These are phyloP conservation scores for Malachius bipustulatus DNA, from an alignment of 2,888 invertebrate species.

Conservation along the genomic window DNA sequence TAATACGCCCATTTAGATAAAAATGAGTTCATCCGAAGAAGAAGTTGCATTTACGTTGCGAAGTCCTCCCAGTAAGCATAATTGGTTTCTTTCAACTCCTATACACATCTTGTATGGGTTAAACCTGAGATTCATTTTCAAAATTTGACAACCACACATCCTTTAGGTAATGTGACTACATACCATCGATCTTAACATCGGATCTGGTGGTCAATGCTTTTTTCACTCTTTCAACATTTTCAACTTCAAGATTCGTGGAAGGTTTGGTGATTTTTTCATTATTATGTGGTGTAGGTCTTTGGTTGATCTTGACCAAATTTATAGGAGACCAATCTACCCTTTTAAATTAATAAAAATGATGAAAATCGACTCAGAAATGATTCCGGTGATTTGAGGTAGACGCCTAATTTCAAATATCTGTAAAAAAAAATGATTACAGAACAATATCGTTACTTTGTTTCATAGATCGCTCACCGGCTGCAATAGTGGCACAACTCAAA, in stretches of 20 bases:
- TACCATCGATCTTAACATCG: not conserved
- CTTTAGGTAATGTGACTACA: not conserved
- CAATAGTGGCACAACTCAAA: no score
- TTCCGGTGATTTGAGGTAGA: no score
- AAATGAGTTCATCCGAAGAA: slow-evolving; percentile 2
- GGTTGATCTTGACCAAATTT: no score
- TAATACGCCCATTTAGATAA: not conserved
- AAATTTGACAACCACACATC: not conserved
- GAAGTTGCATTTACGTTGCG: not conserved
- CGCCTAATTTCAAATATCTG: no score
- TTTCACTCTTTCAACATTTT: slow-evolving; percentile 3
- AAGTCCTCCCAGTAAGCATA: not conserved
- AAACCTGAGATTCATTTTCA: not conserved
- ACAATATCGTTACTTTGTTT: no score
- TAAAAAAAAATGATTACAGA: no score
- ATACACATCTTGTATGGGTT: not conserved
- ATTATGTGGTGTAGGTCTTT: no score
- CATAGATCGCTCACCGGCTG: no score
- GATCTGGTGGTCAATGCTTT: not conserved
- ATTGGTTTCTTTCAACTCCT: slow-evolving; percentile 1
- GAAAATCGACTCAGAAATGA: no score
- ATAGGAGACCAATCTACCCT: no score
- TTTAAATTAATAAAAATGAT: no score
- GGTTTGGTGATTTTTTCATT: not conserved
- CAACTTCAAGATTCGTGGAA: not conserved